Conservation (phyloP, 2,797 vertebrate genomes). For the Poeciliopsis infans region DNA sequence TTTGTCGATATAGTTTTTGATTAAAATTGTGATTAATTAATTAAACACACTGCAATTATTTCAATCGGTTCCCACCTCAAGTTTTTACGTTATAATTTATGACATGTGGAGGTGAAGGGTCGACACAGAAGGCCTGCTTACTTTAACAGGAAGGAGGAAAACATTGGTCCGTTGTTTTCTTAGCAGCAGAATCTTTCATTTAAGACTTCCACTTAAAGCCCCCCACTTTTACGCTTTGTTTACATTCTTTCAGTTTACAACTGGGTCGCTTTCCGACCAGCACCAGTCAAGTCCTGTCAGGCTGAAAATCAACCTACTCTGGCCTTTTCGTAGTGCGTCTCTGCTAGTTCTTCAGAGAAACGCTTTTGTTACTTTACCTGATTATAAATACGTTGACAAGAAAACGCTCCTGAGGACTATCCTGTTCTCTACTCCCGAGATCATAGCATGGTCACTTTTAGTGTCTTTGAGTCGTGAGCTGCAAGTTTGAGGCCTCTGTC, state of each 20-base stretch:
- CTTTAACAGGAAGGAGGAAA: neutral
- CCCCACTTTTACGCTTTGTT: neutral
- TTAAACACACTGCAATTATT: neutral
- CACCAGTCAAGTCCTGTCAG: neutral
- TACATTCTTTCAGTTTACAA: neutral
- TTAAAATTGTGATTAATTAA: no score
- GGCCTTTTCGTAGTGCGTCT: neutral
- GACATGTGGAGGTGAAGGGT: neutral
- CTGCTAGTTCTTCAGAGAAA: neutral
- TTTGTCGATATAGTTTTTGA: no score
- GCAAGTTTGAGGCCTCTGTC: slow-evolving; percentile 35
- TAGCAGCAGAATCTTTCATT: neutral
- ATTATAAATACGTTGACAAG: neutral
- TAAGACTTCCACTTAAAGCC: neutral
- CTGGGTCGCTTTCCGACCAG: neutral
- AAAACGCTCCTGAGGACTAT: slow-evolving; percentile 3
- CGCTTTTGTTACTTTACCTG: neutral
- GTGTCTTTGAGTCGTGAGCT: slow-evolving; percentile 29
- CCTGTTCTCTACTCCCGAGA: slow-evolving; percentile 34
- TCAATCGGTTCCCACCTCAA: neutral
- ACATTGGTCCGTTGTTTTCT: neutral
- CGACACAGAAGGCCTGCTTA: neutral
- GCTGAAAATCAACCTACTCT: neutral
- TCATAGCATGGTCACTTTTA: slow-evolving; percentile 39
- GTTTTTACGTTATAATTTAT: neutral